A percentile compares a stretch with the other conserved stretches of the same genome.
These are phyloP conservation scores for Pycnonotus jocosus DNA, from an alignment of 2,113 vertebrate species.

Conservation along the genomic window DNA sequence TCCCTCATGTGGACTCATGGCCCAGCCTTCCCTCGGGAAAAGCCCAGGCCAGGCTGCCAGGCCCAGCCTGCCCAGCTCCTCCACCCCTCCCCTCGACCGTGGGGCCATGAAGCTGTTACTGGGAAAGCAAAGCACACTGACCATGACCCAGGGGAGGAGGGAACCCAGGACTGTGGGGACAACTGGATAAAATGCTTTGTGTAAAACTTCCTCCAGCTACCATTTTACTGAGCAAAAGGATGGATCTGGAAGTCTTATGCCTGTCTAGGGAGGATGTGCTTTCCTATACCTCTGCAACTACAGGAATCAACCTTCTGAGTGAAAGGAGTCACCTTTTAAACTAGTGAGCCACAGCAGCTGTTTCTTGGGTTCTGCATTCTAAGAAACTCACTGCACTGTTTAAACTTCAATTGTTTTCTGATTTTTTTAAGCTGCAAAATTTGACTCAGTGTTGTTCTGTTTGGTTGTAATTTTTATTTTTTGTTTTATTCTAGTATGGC, in stretches of 20 bases:
- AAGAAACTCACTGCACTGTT: not conserved
- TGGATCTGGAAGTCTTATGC: not conserved
- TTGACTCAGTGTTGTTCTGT: not conserved
- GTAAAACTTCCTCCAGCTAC: not conserved
- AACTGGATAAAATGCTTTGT: not conserved
- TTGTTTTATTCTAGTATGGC: not conserved
- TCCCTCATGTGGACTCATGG: not conserved
- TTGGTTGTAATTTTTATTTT: not conserved
- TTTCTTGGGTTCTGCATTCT: not conserved
- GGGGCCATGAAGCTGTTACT: not conserved
- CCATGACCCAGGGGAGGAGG: not conserved
- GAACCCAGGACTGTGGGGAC: not conserved
- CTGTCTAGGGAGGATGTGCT: not conserved
- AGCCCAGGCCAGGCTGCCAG: not conserved
- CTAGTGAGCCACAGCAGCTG: not conserved
- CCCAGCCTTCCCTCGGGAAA: not conserved
- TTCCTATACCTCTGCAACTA: not conserved
- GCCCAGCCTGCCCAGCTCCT: not conserved
- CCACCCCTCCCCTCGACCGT: not conserved
- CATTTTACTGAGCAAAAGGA: slow-evolving; percentile 36
- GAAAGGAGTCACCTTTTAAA: not conserved
- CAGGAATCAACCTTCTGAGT: slow-evolving; percentile 13
- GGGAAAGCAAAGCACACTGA: not conserved
- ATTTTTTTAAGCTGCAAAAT: slow-evolving; percentile 27
- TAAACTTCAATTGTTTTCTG: not conserved